phyloP scores from a whole-genome alignment of 2,113 vertebrate species.

The Pedionomus torquatus region DNA sequence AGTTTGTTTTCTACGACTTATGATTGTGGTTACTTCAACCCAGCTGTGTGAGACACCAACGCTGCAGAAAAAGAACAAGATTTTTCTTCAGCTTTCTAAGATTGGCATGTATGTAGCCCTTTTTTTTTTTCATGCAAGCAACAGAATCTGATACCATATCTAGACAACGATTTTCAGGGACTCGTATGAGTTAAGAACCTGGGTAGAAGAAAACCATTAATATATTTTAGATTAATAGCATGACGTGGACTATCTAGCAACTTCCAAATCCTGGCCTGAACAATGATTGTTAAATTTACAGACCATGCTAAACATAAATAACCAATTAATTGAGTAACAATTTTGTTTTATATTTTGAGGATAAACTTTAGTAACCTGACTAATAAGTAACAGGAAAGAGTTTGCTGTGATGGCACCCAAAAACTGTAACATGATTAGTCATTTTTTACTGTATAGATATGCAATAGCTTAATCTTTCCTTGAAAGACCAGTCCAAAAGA shows the following conservation, averaged over 20 bases:
- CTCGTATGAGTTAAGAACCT: not conserved
- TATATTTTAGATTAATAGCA: not conserved
- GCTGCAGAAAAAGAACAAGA: not conserved
- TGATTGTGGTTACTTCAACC: not conserved
- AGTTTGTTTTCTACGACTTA: not conserved
- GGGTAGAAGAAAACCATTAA: not conserved
- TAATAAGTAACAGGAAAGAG: not conserved
- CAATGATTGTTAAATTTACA: not conserved
- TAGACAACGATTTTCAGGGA: not conserved
- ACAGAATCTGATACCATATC: not conserved
- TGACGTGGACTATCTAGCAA: not conserved
- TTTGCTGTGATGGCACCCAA: not conserved
- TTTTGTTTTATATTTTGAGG: not conserved
- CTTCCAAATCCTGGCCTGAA: not conserved
- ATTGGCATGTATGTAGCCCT: not conserved
- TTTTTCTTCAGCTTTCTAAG: not conserved
- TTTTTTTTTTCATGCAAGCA: not conserved
- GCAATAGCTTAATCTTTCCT: not conserved
- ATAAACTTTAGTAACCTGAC: not conserved
- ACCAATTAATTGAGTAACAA: not conserved
- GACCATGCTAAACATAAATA: not conserved
- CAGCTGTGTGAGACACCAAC: rapidly evolving
- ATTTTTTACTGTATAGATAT: not conserved
- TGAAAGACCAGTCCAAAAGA: not conserved
- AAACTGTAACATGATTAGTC: not conserved